Conservation (phyloP, 2,888 invertebrate genomes). For the Drosophila koepferae region DNA sequence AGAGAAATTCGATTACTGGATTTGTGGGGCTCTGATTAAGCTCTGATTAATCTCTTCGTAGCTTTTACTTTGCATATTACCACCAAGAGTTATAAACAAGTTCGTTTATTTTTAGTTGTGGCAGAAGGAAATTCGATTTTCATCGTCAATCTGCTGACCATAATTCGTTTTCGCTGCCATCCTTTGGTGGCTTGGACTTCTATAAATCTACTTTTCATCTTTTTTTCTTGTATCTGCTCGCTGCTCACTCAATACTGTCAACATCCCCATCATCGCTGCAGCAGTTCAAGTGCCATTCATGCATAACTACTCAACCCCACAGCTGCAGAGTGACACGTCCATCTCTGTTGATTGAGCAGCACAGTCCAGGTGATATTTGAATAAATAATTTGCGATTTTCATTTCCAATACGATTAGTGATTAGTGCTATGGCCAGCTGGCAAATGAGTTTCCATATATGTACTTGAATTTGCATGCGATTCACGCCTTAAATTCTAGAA, state of each 20-base stretch:
- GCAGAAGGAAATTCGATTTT: slow-evolving; percentile 15
- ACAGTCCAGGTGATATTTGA: slow-evolving; percentile 33
- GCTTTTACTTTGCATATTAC: slow-evolving; percentile 6
- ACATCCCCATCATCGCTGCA: slow-evolving; percentile 44
- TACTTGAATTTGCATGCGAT: background rate
- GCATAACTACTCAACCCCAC: slow-evolving; percentile 47
- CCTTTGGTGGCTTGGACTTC: slow-evolving; percentile 54
- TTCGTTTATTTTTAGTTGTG: slow-evolving; percentile 17
- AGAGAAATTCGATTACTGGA: background rate
- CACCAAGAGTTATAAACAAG: slow-evolving; percentile 3
- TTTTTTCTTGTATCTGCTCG: slow-evolving; percentile 28
- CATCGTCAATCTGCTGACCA: slow-evolving; percentile 24
- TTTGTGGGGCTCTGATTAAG: background rate
- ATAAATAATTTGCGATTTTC: slow-evolving; percentile 60
- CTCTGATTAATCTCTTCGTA: background rate
- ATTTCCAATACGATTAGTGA: slow-evolving; percentile 8
- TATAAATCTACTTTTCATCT: slow-evolving; percentile 43
- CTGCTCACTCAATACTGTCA: slow-evolving; percentile 19
- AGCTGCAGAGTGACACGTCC: slow-evolving; percentile 39
- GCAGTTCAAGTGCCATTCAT: slow-evolving; percentile 48
- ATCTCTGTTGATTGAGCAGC: slow-evolving; percentile 25
- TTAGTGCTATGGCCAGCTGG: background rate
- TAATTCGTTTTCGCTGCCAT: slow-evolving; percentile 55
- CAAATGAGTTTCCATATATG: background rate
- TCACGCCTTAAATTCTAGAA: background rate